These are phyloP conservation scores for Stenolophus ochropezus DNA, from an alignment of 2,888 invertebrate species.

Conservation along the genomic window DNA sequence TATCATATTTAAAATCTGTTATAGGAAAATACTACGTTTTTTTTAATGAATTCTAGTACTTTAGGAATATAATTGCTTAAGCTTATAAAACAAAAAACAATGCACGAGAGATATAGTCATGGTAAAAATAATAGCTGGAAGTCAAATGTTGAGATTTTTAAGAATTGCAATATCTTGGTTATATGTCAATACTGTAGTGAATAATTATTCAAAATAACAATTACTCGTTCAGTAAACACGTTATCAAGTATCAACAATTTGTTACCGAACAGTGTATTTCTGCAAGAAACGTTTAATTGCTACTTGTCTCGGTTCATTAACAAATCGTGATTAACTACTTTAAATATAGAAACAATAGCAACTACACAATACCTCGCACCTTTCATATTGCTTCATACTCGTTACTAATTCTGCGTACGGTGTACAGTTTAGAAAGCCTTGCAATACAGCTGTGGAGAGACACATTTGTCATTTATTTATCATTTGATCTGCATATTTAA, in stretches of 20 bases:
- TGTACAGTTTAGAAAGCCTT: conserved; percentile 16
- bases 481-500: conserved; percentile 8
- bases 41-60: too few relatives aligned
- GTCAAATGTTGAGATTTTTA: too few relatives aligned
- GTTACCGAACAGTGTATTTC: background rate
- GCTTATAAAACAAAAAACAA: too few relatives aligned
- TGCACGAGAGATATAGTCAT: too few relatives aligned
- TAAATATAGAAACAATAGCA: conserved; percentile 29
- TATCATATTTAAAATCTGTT: too few relatives aligned
- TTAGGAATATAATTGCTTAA: too few relatives aligned
- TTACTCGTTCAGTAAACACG: background rate
- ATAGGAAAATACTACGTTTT: too few relatives aligned
- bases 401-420: conserved; percentile 7
- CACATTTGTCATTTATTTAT: background rate
- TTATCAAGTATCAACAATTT: background rate
- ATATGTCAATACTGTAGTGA: too few relatives aligned
- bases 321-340: conserved; percentile 37
- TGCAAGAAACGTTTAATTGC: background rate
- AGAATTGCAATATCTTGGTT: too few relatives aligned
- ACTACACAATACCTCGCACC: conserved; percentile 13
- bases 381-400: conserved; percentile 20
- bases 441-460: background rate
- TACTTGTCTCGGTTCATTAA: conserved; percentile 20
- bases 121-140: too few relatives aligned
- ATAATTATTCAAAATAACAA: too few relatives aligned